Conservation (phyloP, 2,797 vertebrate species). For the Phrynocephalus vlangalii region DNA sequence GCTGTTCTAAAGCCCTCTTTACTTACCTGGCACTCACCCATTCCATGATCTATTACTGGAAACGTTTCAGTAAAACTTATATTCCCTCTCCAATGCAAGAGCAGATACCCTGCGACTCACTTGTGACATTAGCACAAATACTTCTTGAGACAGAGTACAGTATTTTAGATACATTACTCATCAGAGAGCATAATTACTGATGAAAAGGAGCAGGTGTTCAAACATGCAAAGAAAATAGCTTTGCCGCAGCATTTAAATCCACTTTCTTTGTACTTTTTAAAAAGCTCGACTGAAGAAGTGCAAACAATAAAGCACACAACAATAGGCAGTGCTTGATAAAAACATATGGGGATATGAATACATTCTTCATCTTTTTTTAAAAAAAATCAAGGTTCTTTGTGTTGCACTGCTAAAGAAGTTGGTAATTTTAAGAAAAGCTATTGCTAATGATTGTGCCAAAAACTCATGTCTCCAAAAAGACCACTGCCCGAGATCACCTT, state of each 20-base stretch:
- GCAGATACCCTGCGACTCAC: slow-evolving; percentile 68
- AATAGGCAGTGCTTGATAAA: slow-evolving; percentile 76
- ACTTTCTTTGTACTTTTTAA: slow-evolving; percentile 73
- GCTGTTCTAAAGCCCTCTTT: neutral
- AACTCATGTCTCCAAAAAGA: neutral
- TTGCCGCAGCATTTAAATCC: slow-evolving; percentile 75
- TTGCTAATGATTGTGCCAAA: slow-evolving; percentile 4
- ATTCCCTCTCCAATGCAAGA: slow-evolving; percentile 65
- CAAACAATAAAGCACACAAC: slow-evolving; percentile 68
- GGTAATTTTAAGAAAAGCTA: slow-evolving; percentile 13
- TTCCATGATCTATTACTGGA: slow-evolving; percentile 37
- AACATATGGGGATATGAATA: slow-evolving; percentile 66
- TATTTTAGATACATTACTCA: slow-evolving; percentile 81
- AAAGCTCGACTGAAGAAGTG: slow-evolving; percentile 71
- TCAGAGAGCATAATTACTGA: slow-evolving; percentile 80
- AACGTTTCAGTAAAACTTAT: slow-evolving; percentile 55
- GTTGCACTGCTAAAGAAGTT: slow-evolving; percentile 42
- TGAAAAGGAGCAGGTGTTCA: slow-evolving; percentile 87
- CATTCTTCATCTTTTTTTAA: slow-evolving; percentile 53
- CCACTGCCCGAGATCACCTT: neutral
- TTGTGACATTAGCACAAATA: slow-evolving; percentile 69
- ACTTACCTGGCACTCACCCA: neutral
- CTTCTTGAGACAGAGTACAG: slow-evolving; percentile 73
- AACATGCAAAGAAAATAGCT: slow-evolving; percentile 77
- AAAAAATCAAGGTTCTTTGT: slow-evolving; percentile 48